Conservation (phyloP, 2,797 vertebrate genomes). For the Cuculus canorus region DNA sequence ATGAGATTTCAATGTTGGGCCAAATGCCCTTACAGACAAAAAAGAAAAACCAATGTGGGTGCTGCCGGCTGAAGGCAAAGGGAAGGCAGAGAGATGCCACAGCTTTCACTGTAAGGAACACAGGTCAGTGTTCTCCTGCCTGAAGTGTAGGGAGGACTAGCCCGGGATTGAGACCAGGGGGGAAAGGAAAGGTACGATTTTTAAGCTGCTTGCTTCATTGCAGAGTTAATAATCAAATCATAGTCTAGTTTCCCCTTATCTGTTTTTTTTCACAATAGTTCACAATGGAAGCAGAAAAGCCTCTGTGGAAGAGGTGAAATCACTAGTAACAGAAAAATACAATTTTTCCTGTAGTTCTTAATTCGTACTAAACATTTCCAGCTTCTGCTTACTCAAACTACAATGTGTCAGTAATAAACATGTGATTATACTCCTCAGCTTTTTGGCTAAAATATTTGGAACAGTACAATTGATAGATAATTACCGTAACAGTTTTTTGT, state of each 20-base stretch:
- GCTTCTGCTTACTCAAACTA: slow-evolving; percentile 29
- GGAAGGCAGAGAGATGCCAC: neutral
- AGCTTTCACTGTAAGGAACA: fast-evolving
- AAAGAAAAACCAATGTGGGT: neutral
- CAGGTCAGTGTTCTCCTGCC: neutral
- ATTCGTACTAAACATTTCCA: slow-evolving; percentile 25
- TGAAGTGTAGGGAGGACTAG: neutral
- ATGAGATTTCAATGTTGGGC: neutral
- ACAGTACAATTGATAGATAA: slow-evolving; percentile 38
- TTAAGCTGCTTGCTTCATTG: neutral
- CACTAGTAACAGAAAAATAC: neutral
- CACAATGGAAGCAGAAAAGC: neutral
- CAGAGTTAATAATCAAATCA: neutral
- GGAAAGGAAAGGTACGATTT: neutral
- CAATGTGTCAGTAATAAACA: slow-evolving; percentile 34
- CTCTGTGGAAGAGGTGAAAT: neutral
- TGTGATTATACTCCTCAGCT: slow-evolving; percentile 9
- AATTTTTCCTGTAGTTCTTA: slow-evolving; percentile 11
- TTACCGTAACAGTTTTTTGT: slow-evolving; percentile 24
- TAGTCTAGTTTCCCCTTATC: neutral
- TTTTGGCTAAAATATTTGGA: slow-evolving; percentile 47
- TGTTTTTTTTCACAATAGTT: neutral
- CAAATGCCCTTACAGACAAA: neutral
- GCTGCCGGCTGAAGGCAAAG: neutral
- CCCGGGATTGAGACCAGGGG: neutral